Conservation (phyloP, 2,888 invertebrate genomes). For the Conus canariensis region DNA sequence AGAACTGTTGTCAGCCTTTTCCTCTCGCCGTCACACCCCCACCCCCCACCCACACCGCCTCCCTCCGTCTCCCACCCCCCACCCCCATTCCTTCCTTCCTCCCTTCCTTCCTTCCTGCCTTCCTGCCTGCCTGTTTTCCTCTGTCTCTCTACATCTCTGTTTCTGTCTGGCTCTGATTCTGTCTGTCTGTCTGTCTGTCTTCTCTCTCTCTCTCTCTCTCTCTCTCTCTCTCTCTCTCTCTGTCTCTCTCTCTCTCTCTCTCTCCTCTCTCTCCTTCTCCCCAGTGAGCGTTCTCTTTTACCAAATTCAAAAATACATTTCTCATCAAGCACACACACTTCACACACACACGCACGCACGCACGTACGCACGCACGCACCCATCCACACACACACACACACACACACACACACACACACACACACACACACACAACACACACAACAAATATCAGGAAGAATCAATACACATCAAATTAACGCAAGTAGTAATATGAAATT, state of each 20-base stretch:
- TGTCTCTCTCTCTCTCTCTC: not conserved
- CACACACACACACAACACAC: not conserved
- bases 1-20: too few species aligned
- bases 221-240: not conserved
- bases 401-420: constrained; percentile 18
- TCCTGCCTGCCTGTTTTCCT: not conserved
- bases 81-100: not conserved
- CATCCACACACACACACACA: not conserved
- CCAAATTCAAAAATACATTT: too few species aligned
- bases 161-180: not conserved
- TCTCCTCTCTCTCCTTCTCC: not conserved
- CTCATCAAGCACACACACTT: too few species aligned
- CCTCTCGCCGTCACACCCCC: not conserved
- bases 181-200: not conserved
- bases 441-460: too few species aligned
- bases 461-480: too few species aligned
- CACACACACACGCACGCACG: not conserved
- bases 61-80: not conserved
- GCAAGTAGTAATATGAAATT: too few species aligned
- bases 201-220: not conserved
- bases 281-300: not conserved
- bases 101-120: not conserved
- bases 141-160: not conserved
- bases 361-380: not conserved
- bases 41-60: not conserved